phyloP scores from a whole-genome alignment of 2,888 invertebrate species.

The Prionchulus punctatus region DNA sequence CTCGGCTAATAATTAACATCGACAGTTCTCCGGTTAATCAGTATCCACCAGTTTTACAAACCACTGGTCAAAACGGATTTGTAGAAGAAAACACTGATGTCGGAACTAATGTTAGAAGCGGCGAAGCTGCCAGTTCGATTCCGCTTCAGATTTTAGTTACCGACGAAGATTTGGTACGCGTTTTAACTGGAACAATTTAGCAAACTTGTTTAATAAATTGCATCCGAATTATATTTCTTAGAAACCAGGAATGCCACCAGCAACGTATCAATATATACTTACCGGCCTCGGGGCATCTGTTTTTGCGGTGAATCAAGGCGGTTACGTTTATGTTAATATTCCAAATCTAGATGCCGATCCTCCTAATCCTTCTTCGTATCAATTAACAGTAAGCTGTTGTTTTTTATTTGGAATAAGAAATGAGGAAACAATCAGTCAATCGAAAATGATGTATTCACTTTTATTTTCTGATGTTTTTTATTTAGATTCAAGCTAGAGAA shows the following conservation, averaged over 20 bases:
- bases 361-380: slow-evolving; percentile 24
- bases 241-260: slow-evolving; percentile 32
- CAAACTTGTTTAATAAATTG: neutral
- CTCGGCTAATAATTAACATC: neutral
- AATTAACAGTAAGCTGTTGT: slow-evolving; percentile 20
- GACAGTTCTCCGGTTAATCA: neutral
- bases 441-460: neutral
- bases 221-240: slow-evolving; percentile 15
- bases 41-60: slow-evolving; percentile 6
- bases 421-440: neutral
- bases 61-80: slow-evolving; percentile 19
- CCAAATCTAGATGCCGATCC: slow-evolving; percentile 25
- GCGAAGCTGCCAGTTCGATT: slow-evolving; percentile 20
- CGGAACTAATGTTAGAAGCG: slow-evolving; percentile 26
- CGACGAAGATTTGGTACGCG: slow-evolving; percentile 26
- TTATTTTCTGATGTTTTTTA: neutral
- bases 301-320: slow-evolving; percentile 30
- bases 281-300: slow-evolving; percentile 29
- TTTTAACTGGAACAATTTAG: neutral
- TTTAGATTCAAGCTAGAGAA: slow-evolving; percentile 27
- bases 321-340: slow-evolving; percentile 28
- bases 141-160: slow-evolving; percentile 28
- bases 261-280: slow-evolving; percentile 31
- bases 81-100: slow-evolving; percentile 24
- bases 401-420: neutral